Base-by-base conservation (phyloP, 1,140 invertebrate species). In the Scaptomyza pallida region DNA sequence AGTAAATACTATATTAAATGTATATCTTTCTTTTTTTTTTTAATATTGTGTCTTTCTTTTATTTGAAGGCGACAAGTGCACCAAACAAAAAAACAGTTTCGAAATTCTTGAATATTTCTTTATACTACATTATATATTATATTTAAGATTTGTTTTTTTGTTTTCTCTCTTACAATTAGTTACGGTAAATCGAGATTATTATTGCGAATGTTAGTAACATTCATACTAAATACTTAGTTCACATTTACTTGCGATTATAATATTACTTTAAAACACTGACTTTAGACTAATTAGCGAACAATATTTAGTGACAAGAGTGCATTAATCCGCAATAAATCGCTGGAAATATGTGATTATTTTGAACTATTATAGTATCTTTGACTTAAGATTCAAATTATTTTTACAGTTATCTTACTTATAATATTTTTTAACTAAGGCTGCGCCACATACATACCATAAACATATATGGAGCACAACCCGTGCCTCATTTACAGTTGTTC, bases 1-100 rank as follows among this genome's bases (percentile, higher is more conserved):
- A 60, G 43, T 44, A 33, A 12, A 17, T 57, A 50, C 33, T 40
- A 67, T 51, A 52, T 71, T 52, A 54, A 57, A 65, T 40, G 47
- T 40, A 71, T 57, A 35, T 40, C 23, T 48, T 51, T 55, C 35
- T 35, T 30, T 5, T 26, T 51, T 55, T 47, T 35, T 30, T 5
- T 26, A 51, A 9, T 23, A 43, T 30, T 35, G n/a, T n/a, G n/a
- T n/a, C n/a, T 43, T n/a, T 44, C 33, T 33, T 43, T 65, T 48
- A 23, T 16, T n/a, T 40, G 0, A 35, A 51, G 16, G 1, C n/a
- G n/a, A n/a, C 10, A 37, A 37, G n/a, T 37, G n/a, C 12, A 37
- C 33, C 26, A 10, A 26, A 23, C 5, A 10, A 33, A 33, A 35
- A n/a, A 37, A 37, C 12, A 37, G 4, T n/a, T 12, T 8, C 3